Evolutionary conservation across 1,140 invertebrate genomes (phyloP).

Genomic region (Cheumatopsyche charites): DNA sequence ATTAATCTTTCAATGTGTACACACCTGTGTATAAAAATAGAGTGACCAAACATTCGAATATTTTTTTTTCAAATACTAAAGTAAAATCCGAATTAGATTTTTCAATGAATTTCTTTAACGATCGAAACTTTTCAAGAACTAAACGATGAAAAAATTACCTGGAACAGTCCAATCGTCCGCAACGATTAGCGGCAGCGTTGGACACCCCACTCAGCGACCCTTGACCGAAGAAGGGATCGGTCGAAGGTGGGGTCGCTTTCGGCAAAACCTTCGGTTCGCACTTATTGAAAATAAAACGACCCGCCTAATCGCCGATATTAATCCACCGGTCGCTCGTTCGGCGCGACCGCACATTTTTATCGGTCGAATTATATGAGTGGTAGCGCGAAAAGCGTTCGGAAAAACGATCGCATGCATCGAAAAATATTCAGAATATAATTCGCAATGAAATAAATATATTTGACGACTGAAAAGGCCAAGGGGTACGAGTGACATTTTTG

Average conservation of each 20-base stretch:
- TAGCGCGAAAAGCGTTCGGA: background rate
- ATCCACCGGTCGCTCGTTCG: background rate
- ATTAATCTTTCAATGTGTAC: too few species aligned
- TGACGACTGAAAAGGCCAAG: background rate
- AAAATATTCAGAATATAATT: background rate
- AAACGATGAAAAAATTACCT: too few species aligned
- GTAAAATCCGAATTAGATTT: too few species aligned
- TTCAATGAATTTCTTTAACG: too few species aligned
- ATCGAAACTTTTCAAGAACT: too few species aligned
- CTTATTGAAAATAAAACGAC: constrained; percentile 12
- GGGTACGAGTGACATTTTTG: too few species aligned
- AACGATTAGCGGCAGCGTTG: background rate
- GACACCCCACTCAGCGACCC: background rate
- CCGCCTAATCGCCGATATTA: background rate
- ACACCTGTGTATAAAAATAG: too few species aligned
- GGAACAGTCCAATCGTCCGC: background rate
- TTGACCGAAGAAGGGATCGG: background rate
- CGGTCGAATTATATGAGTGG: background rate
- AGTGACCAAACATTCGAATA: too few species aligned
- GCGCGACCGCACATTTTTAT: constrained; percentile 13
- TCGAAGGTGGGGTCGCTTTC: constrained; percentile 11
- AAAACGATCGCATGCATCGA: background rate
- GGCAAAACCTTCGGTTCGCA: background rate
- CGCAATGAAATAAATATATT: constrained; percentile 2
- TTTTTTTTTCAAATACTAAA: too few species aligned